Conservation (phyloP, 2,888 invertebrate species). For the Rhaphigaster nebulosa region DNA sequence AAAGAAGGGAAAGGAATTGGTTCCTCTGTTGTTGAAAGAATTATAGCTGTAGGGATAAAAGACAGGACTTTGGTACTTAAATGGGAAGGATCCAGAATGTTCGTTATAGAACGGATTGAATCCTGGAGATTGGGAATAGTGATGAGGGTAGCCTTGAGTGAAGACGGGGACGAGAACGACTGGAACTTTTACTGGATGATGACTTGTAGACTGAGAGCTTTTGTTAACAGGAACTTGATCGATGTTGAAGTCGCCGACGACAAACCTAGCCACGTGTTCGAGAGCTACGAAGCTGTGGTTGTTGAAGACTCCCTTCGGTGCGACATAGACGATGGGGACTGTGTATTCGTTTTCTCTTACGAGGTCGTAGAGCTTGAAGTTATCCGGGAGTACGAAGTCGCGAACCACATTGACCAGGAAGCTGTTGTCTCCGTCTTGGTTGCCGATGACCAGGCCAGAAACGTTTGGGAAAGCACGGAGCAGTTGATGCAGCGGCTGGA, state of each 20-base stretch:
- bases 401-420: neutral
- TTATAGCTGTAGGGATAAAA: neutral
- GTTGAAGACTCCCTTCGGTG: neutral
- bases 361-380: slow-evolving; percentile 14
- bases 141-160: neutral
- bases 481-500: neutral
- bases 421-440: neutral
- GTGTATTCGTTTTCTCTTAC: neutral
- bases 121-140: neutral
- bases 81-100: neutral
- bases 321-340: slow-evolving; percentile 10
- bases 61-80: neutral
- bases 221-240: neutral
- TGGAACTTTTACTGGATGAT: neutral
- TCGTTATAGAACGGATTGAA: neutral
- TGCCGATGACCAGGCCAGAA: neutral
- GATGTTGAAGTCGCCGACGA: neutral
- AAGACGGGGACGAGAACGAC: neutral
- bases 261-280: neutral
- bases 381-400: neutral
- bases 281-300: neutral
- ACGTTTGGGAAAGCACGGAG: neutral
- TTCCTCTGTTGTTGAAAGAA: neutral
- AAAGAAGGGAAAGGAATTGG: neutral
- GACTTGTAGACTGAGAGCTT: neutral